Percentiles rank a stretch among this genome's conserved stretches.
phyloP scores from a whole-genome alignment of 2,888 invertebrate genomes.

The Brenthis ino region DNA sequence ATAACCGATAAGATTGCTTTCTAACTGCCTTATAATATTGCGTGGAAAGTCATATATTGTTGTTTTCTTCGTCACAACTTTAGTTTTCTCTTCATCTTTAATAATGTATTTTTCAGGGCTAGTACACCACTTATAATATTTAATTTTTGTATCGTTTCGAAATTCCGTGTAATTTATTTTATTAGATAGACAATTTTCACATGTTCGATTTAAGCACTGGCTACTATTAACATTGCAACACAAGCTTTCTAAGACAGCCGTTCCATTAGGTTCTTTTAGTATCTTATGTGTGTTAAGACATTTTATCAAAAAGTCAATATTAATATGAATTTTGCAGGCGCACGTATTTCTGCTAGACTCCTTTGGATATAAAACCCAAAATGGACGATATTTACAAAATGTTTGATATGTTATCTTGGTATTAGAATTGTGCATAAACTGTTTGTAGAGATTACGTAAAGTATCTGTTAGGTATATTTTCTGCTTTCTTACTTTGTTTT shows the following conservation, averaged over 20 bases:
- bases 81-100: constrained; percentile 33
- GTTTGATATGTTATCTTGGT: constrained; percentile 29
- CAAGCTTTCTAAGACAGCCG: constrained; percentile 30
- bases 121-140: constrained; percentile 22
- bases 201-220: constrained; percentile 35
- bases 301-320: constrained; percentile 31
- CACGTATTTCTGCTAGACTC: constrained; percentile 29
- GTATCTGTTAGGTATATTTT: constrained; percentile 34
- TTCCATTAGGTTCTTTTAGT: constrained; percentile 29
- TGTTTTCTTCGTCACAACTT: constrained; percentile 18
- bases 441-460: constrained; percentile 31
- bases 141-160: constrained; percentile 31
- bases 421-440: constrained; percentile 16
- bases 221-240: constrained; percentile 35
- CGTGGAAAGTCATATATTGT: constrained; percentile 9
- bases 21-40: constrained; percentile 11
- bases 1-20: constrained; percentile 12
- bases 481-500: constrained; percentile 25
- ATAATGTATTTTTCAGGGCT: constrained; percentile 23
- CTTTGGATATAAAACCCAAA: constrained; percentile 38
- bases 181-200: constrained; percentile 29
- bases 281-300: constrained; percentile 34
- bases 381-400: constrained; percentile 37
- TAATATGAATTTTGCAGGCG: constrained; percentile 36
- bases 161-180: constrained; percentile 31